Evolutionary conservation across 2,797 vertebrate genomes (phyloP).

Genomic region (Tokudaia muenninki): DNA sequence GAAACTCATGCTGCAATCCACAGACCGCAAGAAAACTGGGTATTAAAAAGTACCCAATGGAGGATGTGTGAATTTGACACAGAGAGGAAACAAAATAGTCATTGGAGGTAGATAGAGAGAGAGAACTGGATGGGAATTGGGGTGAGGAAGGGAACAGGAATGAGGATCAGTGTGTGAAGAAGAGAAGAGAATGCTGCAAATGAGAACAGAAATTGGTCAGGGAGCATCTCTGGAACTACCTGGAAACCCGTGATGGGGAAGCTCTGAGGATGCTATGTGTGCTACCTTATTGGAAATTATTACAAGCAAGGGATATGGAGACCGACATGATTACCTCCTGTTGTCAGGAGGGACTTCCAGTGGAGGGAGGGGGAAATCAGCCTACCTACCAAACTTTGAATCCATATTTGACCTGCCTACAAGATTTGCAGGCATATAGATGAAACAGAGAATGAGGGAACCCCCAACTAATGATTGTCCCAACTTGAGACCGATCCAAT

Average conservation of each 20-base stretch:
- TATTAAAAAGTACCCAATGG: too few relatives aligned
- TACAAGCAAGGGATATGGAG: not conserved
- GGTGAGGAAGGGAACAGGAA: too few relatives aligned
- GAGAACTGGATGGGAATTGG: too few relatives aligned
- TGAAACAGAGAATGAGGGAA: not conserved
- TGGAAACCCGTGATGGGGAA: not conserved
- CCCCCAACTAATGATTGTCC: not conserved
- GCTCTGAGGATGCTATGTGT: not conserved
- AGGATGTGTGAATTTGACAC: too few relatives aligned
- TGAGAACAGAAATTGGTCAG: too few relatives aligned
- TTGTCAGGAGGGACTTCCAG: not conserved
- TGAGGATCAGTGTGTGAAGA: too few relatives aligned
- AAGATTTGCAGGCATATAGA: not conserved
- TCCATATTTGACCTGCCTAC: not conserved
- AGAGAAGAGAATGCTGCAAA: too few relatives aligned
- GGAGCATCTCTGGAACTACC: not conserved
- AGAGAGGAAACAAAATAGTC: too few relatives aligned
- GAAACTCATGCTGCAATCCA: too few relatives aligned
- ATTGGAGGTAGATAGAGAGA: too few relatives aligned
- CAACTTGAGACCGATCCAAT: not conserved
- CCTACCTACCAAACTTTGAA: not conserved
- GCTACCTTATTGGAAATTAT: not conserved
- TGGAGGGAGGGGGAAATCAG: not conserved
- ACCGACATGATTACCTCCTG: not conserved
- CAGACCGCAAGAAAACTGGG: too few relatives aligned